phyloP scores from a whole-genome alignment of 2,113 vertebrate species.

The Condylura cristata region DNA sequence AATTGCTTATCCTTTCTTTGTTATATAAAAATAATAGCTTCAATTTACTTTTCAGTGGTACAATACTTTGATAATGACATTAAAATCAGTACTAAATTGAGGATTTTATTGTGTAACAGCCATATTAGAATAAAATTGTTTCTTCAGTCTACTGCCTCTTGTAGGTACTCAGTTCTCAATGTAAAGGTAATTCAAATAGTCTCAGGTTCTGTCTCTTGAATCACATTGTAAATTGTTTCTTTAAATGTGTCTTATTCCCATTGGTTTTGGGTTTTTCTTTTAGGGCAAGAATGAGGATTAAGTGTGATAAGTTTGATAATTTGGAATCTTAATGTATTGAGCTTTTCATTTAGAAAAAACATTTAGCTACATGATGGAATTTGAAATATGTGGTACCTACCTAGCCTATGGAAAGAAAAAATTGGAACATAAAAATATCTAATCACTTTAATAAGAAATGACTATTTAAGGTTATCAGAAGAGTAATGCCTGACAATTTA shows the following conservation, averaged over 20 bases:
- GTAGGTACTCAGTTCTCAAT: not conserved
- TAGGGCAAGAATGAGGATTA: not conserved
- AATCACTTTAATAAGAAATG: not conserved
- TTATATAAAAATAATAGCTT: not conserved
- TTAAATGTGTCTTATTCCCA: not conserved
- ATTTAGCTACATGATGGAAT: slow-evolving; percentile 2
- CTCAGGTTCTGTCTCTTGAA: not conserved
- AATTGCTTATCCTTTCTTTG: not conserved
- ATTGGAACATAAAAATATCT: not conserved
- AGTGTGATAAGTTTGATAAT: not conserved
- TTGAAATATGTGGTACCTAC: not conserved
- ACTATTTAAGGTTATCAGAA: not conserved
- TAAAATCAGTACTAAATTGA: not conserved
- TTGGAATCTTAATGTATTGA: not conserved
- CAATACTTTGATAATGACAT: slow-evolving; percentile 12
- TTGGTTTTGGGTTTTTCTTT: not conserved
- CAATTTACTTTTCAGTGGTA: slow-evolving; percentile 24
- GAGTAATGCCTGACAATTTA: not conserved
- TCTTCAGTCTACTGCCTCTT: not conserved
- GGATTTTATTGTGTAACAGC: not conserved
- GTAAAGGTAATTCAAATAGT: slow-evolving; percentile 6
- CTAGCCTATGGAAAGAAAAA: not conserved
- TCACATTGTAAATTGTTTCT: slow-evolving; percentile 33
- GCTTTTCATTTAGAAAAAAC: slow-evolving; percentile 43
- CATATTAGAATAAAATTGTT: slow-evolving; percentile 14